Evolutionary conservation across 2,113 vertebrate genomes (phyloP).

Genomic region (Mus pahari): DNA sequence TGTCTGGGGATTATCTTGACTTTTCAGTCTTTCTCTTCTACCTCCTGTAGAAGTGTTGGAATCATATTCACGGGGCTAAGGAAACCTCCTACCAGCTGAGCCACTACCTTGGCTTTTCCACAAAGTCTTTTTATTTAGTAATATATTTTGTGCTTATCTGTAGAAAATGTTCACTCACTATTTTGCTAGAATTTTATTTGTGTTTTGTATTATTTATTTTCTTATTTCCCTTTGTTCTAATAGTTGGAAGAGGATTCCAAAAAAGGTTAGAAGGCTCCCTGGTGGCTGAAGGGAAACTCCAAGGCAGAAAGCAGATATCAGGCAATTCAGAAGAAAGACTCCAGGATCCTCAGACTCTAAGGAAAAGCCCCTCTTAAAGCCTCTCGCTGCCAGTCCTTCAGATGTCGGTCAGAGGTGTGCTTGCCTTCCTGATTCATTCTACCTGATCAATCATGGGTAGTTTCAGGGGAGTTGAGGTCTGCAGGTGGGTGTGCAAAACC

Average conservation of each 20-base stretch:
- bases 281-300: neutral
- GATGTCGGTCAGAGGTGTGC: rapidly evolving
- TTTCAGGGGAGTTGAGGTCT: neutral
- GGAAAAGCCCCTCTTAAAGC: neutral
- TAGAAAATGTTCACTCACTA: conserved; percentile 18
- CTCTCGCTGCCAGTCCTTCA: too few relatives aligned
- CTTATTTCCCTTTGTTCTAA: neutral
- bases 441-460: neutral
- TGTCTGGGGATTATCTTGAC: neutral
- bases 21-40: neutral
- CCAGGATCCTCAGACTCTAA: neutral
- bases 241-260: neutral
- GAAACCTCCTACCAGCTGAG: neutral
- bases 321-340: neutral
- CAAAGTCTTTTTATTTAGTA: neutral
- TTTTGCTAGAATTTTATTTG: neutral
- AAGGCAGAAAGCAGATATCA: neutral
- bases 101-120: neutral
- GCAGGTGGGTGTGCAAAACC: neutral
- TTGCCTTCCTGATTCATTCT: neutral
- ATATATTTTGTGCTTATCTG: neutral
- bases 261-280: neutral
- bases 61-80: neutral
- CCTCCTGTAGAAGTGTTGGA: neutral
- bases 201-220: neutral